Evolutionary conservation across 2,797 vertebrate genomes (phyloP), one percentile per base, ranked within the genome.

Genomic region (Acrocephalus scirpaceus): DNA sequence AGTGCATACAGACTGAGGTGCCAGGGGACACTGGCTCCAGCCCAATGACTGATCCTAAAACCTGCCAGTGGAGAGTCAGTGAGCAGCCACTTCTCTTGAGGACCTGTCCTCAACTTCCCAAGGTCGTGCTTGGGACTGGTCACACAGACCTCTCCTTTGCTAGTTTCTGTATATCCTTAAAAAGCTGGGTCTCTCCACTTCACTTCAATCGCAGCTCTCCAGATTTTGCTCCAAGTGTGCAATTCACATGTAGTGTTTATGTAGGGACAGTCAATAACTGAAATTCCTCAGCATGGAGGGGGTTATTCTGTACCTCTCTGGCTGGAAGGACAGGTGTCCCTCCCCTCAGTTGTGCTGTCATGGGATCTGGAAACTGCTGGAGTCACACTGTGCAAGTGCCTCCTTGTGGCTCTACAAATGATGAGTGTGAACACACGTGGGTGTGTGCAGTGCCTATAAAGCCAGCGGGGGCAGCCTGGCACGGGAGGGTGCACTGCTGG

Each of bases 391-490:
- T 77, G 67, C 82, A 96, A 96, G 95, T 85, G 72, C 69, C 86
- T 90, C 86, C 86, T 95, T 61, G 67, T 94, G 75, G 78, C 91
- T 92, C 26, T 79, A 9, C 36, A 82, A 18, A 47, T 3, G 67
- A 20, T 5, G n/a, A 66, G 69, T 26, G 53, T 67, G 82, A 79
- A 0, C 72, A 40, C 42, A n/a, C 34, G 6, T 48, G 93, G 90
- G 95, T 42, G 91, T 84, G 83, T 65, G 60, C 81, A 56, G 85
- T 13, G 75, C 87, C 89, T 96, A 95, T 96, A 96, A 96, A 96
- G 42, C 3, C 57, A 14, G 57, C 0, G 0, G 5, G 57, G 72
- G 13, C 48, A 73, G n/a, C 64, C 26, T 0, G 0, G 34, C 20
- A 4, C 15, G 65, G 81, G 53, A 96, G 78, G 61, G 32, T 60